These are phyloP conservation scores for Poeciliopsis turneri DNA, from an alignment of 2,797 vertebrate species.

Conservation along the genomic window DNA sequence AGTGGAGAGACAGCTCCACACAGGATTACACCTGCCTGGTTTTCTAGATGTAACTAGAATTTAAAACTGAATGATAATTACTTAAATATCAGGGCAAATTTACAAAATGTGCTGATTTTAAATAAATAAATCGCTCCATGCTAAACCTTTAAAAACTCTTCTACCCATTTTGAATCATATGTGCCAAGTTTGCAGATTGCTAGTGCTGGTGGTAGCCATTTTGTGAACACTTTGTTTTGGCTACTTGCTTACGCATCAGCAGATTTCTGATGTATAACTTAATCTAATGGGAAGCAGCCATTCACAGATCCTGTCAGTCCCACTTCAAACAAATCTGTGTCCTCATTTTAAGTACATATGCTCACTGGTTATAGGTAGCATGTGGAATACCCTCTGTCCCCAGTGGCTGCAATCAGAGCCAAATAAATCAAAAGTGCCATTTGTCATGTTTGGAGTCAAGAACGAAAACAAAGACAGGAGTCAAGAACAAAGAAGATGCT, in stretches of 20 bases:
- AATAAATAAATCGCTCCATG: too few relatives aligned
- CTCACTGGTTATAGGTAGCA: slow-evolving; percentile 7
- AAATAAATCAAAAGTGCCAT: slow-evolving; percentile 34
- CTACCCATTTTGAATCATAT: background rate
- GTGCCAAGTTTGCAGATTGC: background rate
- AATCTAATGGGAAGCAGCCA: background rate
- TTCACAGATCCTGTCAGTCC: background rate
- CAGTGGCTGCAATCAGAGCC: slow-evolving; percentile 35
- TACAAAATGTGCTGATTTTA: background rate
- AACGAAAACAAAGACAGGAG: slow-evolving; percentile 18
- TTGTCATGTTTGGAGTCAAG: slow-evolving; percentile 24
- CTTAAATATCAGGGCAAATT: background rate
- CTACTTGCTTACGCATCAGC: background rate
- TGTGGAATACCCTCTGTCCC: slow-evolving; percentile 8
- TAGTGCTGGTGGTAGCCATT: background rate
- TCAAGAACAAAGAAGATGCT: slow-evolving; percentile 18
- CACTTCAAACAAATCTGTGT: background rate
- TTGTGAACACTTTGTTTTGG: background rate
- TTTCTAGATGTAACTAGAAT: background rate
- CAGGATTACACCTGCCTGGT: background rate
- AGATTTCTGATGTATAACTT: background rate
- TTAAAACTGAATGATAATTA: background rate
- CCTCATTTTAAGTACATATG: background rate
- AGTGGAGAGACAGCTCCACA: background rate
- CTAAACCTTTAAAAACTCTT: background rate